These are phyloP conservation scores for Andricus quercusramuli DNA, from an alignment of 2,888 invertebrate species.

Conservation along the genomic window DNA sequence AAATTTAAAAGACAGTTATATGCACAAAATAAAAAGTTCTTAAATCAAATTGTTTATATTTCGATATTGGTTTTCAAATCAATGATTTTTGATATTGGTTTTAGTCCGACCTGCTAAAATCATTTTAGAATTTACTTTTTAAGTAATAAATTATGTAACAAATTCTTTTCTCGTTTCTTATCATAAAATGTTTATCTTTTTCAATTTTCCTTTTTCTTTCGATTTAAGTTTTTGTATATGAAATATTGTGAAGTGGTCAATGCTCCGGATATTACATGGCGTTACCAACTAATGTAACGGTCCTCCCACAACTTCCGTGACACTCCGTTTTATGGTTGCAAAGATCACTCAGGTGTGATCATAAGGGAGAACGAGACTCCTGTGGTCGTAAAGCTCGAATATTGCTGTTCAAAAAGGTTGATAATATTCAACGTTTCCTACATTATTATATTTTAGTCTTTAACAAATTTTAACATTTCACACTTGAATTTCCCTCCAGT, in stretches of 20 bases:
- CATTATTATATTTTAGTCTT: background rate
- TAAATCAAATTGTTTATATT: too few relatives aligned
- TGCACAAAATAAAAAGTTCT: too few relatives aligned
- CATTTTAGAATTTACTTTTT: background rate
- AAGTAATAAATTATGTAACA: background rate
- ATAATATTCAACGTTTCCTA: background rate
- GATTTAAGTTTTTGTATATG: background rate
- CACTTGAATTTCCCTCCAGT: too few relatives aligned
- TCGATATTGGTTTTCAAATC: too few relatives aligned
- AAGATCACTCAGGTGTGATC: conserved; percentile 40
- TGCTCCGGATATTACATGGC: conserved; percentile 37
- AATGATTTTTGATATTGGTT: background rate
- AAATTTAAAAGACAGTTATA: too few relatives aligned
- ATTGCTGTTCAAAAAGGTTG: background rate
- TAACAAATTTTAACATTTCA: background rate
- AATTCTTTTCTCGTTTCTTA: background rate
- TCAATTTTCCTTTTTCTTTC: background rate
- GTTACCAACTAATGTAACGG: conserved; percentile 16
- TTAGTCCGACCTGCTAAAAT: background rate
- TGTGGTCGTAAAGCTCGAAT: background rate
- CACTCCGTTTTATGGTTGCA: conserved; percentile 31
- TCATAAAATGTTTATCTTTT: background rate
- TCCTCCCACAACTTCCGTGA: conserved; percentile 33
- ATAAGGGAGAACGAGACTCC: conserved; percentile 2
- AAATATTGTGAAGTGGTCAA: conserved; percentile 3